phyloP scores from a whole-genome alignment of 2,113 vertebrate genomes.

The Garra rufa region DNA sequence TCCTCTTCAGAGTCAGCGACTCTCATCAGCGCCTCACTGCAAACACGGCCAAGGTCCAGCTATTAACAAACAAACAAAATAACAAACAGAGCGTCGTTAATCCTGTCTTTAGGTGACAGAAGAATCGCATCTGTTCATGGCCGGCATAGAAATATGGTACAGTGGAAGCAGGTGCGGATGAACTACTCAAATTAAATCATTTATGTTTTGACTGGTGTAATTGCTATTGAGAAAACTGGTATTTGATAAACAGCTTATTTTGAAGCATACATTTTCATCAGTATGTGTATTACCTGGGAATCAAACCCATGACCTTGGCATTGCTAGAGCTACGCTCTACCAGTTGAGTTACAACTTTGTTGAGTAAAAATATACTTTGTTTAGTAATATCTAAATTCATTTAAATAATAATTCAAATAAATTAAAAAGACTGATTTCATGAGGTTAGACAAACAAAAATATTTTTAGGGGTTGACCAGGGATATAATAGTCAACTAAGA shows the following conservation, averaged over 20 bases:
- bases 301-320: neutral
- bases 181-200: neutral
- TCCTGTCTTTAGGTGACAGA: conserved; percentile 62
- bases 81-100: conserved; percentile 68
- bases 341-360: neutral
- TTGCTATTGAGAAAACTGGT: neutral
- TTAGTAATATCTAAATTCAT: no score
- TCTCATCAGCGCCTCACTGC: conserved; percentile 62
- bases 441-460: no score
- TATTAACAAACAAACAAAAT: conserved; percentile 69
- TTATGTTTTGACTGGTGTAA: neutral
- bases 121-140: neutral
- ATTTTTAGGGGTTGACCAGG: no score
- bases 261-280: neutral
- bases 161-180: neutral
- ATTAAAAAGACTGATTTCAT: no score
- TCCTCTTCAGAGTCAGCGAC: conserved; percentile 70
- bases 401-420: no score
- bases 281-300: neutral
- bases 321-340: neutral
- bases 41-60: conserved; percentile 67
- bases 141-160: neutral
- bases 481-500: no score
- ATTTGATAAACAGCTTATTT: neutral
- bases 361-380: no score